A percentile compares a stretch with the other conserved stretches of the same genome.
phyloP scores from a whole-genome alignment of 2,113 vertebrate genomes.

The Puntigrus tetrazona region DNA sequence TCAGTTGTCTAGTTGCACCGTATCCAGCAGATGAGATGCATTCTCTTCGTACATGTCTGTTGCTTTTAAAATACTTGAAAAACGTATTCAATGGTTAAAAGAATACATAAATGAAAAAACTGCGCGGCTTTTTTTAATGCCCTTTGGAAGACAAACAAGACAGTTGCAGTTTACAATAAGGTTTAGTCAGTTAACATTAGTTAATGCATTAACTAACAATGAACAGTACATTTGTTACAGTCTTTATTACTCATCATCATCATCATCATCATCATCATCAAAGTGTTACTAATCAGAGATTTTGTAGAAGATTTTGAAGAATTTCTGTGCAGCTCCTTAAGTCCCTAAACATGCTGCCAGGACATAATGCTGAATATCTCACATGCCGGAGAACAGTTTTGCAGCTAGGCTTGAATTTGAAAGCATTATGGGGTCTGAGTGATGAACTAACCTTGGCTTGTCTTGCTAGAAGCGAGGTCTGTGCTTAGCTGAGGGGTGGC shows the following conservation, averaged over 20 bases:
- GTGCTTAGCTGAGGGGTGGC: background rate
- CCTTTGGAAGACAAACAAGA: no score
- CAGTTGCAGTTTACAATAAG: no score
- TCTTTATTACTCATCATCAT: no score
- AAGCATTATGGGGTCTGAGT: background rate
- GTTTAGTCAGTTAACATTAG: no score
- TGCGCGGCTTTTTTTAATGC: no score
- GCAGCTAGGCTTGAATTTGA: background rate
- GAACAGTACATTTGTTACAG: no score
- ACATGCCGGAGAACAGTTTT: background rate
- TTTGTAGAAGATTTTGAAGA: background rate
- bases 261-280: no score
- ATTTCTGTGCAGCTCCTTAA: background rate
- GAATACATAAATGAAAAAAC: background rate
- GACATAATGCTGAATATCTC: background rate
- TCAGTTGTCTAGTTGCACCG: background rate
- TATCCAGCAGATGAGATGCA: background rate
- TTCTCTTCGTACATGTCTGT: background rate
- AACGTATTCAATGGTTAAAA: background rate
- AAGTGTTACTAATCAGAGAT: background rate
- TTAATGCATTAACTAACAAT: no score
- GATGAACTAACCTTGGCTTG: background rate
- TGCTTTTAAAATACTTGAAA: background rate
- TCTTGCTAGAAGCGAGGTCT: conserved; percentile 5
- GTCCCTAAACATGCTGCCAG: background rate